Evolutionary conservation across 1,140 invertebrate genomes (phyloP).

Genomic region (Cydia strobilella): DNA sequence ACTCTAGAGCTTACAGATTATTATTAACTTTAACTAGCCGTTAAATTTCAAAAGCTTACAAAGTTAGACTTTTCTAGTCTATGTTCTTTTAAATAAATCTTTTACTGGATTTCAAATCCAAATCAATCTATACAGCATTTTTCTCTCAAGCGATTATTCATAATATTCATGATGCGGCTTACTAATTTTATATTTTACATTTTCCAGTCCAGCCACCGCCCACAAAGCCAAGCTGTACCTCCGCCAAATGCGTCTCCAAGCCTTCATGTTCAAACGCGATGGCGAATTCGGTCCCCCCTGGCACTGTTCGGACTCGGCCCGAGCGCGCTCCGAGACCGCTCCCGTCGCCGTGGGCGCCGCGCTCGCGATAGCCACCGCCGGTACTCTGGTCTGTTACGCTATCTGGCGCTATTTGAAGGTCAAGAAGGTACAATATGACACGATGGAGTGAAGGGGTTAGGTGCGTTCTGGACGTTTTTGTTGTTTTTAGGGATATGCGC

Average conservation of each 20-base stretch:
- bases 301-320: constrained; percentile 78
- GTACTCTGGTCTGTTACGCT: constrained; percentile 91
- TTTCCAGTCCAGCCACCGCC: constrained; percentile 54
- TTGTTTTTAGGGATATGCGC: constrained; percentile 3
- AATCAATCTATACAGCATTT: too few species aligned
- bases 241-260: constrained; percentile 81
- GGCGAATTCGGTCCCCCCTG: constrained; percentile 81
- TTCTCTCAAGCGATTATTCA: too few species aligned
- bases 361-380: constrained; percentile 88
- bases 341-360: constrained; percentile 94
- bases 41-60: too few species aligned
- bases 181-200: constrained; percentile 20
- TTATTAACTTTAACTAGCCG: too few species aligned
- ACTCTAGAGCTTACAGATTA: too few species aligned
- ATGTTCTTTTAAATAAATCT: too few species aligned
- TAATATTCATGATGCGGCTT: too few species aligned
- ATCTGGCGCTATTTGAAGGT: constrained; percentile 93
- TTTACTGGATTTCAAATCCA: too few species aligned
- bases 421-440: constrained; percentile 95
- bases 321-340: constrained; percentile 88
- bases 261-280: constrained; percentile 82
- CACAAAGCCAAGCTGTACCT: constrained; percentile 81
- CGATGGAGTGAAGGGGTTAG: constrained; percentile 86
- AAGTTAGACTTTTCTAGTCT: too few species aligned
- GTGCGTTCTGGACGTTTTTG: constrained; percentile 46